Percentiles rank a stretch among this genome's conserved stretches.
Conservation (phyloP, 2,797 vertebrate genomes). For the Vespertilio murinus region DNA sequence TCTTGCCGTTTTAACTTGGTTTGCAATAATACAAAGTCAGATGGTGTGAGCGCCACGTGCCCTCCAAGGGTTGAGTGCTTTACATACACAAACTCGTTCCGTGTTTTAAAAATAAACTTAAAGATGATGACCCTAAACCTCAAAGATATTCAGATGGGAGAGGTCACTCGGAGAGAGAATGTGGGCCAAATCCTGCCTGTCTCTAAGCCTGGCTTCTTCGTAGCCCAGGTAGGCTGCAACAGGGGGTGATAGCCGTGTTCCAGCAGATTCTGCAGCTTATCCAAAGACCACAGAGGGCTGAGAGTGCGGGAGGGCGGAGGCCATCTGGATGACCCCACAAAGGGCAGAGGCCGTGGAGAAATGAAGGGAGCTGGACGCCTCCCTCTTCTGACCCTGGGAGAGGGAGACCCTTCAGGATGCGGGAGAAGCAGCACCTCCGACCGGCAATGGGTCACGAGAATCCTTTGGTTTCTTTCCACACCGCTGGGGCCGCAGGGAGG, state of each 20-base stretch:
- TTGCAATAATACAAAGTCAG: neutral
- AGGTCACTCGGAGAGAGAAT: neutral
- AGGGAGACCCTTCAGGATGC: neutral
- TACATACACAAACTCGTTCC: neutral
- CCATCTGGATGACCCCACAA: fast-evolving
- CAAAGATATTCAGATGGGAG: neutral
- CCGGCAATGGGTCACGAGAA: neutral
- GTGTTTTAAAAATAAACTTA: neutral
- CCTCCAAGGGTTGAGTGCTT: neutral
- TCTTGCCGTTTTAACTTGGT: neutral
- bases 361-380: neutral
- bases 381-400: neutral
- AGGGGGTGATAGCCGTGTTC: neutral
- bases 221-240: too few species aligned
- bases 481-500: neutral
- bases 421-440: too few species aligned
- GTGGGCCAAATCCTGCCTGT: neutral
- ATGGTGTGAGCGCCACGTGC: neutral
- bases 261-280: neutral
- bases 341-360: neutral
- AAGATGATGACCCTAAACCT: neutral
- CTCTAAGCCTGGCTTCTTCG: neutral
- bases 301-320: neutral
- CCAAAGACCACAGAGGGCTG: neutral
- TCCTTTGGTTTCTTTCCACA: neutral